Evolutionary conservation across 2,113 vertebrate species (phyloP), one percentile per base, ranked within the genome.

Genomic region (Campylomormyrus numenius): DNA sequence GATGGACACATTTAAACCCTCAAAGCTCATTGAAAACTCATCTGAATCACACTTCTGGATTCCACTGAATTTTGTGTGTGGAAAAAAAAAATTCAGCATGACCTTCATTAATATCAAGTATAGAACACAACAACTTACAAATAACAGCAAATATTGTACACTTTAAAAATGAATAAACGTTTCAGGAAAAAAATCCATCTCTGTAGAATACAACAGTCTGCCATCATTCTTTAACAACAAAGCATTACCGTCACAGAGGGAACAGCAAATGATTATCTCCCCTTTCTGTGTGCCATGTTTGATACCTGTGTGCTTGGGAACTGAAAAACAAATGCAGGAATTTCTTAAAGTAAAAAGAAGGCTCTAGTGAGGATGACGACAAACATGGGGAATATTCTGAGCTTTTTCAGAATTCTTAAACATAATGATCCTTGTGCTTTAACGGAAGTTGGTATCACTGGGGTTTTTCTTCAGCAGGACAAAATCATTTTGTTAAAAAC

Each of bases 1-100:
- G 92, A 94, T 93, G 92, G 92, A 89, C 91, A 96, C 95, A 93
- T 92, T 94, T 93, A 95, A 94, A 92, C 88, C 93, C 93, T 95
- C 93, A 94, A 95, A 91, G 93, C 95, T 93, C 92, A 92, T 94
- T 92, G 93, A 94, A 95, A 94, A 93, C 93, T 21, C 11, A 77
- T 74, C 19, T 31, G 91, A 90, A 90, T 58, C 87, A 89, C 89
- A 48, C 15, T 9, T 87, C 35, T 80, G 91, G 88, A 88, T 89
- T 89, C 74, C 77, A n/a, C 39, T 58, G 15, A 88, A 90, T 91
- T 89, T 91, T 97, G 95, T 96, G 95, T 97, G 95, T 96, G 35
- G 17, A 80, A 19, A 96, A 92, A 92, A 92, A 96, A 92, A 95
- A 89, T 92, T 93, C 90, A 91, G 89, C 92, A 80, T 92, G 92